Conservation (phyloP, 2,797 vertebrate species). For the Chaetodon trifasciatus region DNA sequence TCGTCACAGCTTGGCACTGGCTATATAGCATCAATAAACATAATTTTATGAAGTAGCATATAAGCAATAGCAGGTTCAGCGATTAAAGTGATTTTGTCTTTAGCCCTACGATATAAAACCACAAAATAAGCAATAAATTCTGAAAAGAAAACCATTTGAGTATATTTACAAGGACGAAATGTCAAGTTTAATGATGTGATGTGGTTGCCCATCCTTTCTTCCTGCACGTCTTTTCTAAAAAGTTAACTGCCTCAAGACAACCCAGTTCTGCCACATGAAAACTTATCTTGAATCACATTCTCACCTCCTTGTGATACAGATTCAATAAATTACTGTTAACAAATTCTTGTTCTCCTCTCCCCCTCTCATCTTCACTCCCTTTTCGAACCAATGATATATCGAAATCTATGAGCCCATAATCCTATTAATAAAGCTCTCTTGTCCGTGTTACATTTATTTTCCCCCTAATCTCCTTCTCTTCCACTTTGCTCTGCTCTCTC, state of each 20-base stretch:
- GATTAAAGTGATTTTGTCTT: conserved; percentile 66
- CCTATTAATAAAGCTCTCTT: conserved; percentile 93
- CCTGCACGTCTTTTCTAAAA: conserved; percentile 31
- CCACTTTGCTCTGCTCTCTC: conserved; percentile 77
- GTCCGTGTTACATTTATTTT: conserved; percentile 93
- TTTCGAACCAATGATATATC: conserved; percentile 84
- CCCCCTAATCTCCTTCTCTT: conserved; percentile 90
- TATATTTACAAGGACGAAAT: conserved; percentile 58
- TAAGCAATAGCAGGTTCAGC: conserved; percentile 61
- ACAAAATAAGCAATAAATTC: conserved; percentile 55
- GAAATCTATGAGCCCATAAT: conserved; percentile 92
- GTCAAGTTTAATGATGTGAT: conserved; percentile 51
- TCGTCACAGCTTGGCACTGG: conserved; percentile 74
- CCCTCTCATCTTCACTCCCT: conserved; percentile 76
- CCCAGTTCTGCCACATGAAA: conserved; percentile 28
- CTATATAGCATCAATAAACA: conserved; percentile 78
- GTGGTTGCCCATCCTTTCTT: conserved; percentile 29
- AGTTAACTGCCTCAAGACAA: conserved; percentile 30
- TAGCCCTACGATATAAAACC: conserved; percentile 36
- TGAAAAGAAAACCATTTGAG: conserved; percentile 48
- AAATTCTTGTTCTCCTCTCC: conserved; percentile 74
- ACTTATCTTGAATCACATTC: conserved; percentile 51
- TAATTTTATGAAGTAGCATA: conserved; percentile 77
- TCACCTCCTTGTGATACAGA: conserved; percentile 56
- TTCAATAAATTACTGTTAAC: conserved; percentile 80